Base-by-base conservation (phyloP, 2,888 invertebrate species). In the Philereme vetulata region DNA sequence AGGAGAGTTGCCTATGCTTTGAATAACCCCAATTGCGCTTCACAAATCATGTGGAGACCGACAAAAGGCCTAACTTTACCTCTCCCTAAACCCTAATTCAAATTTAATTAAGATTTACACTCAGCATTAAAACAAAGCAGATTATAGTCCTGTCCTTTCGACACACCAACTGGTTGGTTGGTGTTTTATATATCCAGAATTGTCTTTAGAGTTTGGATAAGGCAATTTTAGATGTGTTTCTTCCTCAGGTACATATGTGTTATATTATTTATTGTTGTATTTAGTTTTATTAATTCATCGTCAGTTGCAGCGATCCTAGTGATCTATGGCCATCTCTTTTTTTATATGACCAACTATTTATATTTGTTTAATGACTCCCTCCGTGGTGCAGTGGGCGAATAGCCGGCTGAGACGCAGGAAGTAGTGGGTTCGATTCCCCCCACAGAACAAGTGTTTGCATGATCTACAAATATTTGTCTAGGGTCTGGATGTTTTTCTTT, bases 91-190 rank as follows among this genome's bases (percentile, higher is more conserved):
- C 64, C 77, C 74, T 75, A 77, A 85, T 77, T 81, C 77, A 80
- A 82, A 80, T 84, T 85, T 84, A 86, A 86, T 84, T 82, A 81
- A 84, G 86, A 88, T 85, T 81, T 81, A 86, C 80, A 76, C 64
- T 67, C 65, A 63, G 71, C 73, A 76, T 76, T 78, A 72, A 73
- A 78, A 78, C 76, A 74, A 67, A 67, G 71, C 65, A 66, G 68
- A 68, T 72, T 78, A 76, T 75, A 74, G 45, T 52, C 35, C 52
- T 52, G 70, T 74, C 70, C 69, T 66, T 68, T 67, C 64, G 59
- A 75, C 76, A 80, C 73, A 72, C 72, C 42, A 33, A 51, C 21
- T 21, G 32, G 52, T 21, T 6, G 51, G 51, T 35, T 40, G 42
- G 34, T 44, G 44, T 51, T 11, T 4, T 21, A 21, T 21, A 36